These are phyloP conservation scores for Alouatta caraya DNA, from an alignment of 2,797 vertebrate genomes.

Conservation along the genomic window DNA sequence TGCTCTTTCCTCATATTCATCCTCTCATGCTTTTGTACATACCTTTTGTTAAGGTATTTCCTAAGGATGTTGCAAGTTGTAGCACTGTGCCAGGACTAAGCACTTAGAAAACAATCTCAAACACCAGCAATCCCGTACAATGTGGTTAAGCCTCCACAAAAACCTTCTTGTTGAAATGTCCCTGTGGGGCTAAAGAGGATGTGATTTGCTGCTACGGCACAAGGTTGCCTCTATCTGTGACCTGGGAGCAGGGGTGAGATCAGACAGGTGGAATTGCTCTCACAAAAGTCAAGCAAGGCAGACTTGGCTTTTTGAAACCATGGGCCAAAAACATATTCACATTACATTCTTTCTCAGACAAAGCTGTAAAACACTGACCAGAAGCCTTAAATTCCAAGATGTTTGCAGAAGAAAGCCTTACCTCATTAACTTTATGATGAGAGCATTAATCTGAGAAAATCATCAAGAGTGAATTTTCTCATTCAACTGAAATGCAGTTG, in stretches of 20 bases:
- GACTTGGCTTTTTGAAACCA: neutral
- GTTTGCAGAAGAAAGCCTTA: neutral
- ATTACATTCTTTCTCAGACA: neutral
- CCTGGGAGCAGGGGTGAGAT: neutral
- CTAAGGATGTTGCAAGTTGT: neutral
- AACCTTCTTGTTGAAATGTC: neutral
- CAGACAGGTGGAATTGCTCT: neutral
- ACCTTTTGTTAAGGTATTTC: neutral
- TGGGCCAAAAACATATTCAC: neutral
- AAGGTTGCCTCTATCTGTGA: slow-evolving; percentile 3
- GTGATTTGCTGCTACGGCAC: slow-evolving; percentile 10
- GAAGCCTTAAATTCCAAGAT: neutral
- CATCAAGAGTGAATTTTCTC: neutral
- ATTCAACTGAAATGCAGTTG: neutral
- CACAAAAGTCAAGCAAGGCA: neutral
- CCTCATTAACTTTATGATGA: neutral
- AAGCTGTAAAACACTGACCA: neutral
- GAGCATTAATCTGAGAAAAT: neutral
- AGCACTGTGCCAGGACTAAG: neutral
- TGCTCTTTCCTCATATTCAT: neutral
- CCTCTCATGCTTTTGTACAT: neutral
- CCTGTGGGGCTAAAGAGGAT: neutral
- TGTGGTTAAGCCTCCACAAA: neutral
- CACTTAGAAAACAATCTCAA: neutral
- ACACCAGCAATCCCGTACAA: neutral